phyloP scores from a whole-genome alignment of 1,140 invertebrate genomes.

The Argopecten irradians region DNA sequence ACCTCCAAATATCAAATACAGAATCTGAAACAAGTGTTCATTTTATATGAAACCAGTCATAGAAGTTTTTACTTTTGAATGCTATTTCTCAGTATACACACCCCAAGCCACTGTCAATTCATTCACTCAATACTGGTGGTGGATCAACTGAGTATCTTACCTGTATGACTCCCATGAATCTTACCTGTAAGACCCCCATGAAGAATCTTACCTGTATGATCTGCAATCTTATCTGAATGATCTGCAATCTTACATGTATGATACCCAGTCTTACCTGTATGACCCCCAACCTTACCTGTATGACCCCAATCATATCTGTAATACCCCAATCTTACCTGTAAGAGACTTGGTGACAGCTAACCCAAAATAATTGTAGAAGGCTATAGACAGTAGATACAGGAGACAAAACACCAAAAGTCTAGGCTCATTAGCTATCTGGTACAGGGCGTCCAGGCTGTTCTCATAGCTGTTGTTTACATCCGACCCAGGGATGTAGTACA shows the following conservation, averaged over 20 bases:
- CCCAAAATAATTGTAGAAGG: slow-evolving; percentile 75
- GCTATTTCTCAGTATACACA: too few species aligned
- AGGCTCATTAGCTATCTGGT: slow-evolving; percentile 68
- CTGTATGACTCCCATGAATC: too few species aligned
- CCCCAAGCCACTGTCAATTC: too few species aligned
- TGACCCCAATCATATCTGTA: background rate
- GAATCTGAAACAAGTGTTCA: too few species aligned
- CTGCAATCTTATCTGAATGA: background rate
- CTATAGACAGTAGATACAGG: slow-evolving; percentile 71
- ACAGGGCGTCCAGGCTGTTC: slow-evolving; percentile 73
- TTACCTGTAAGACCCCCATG: too few species aligned
- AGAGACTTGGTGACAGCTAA: slow-evolving; percentile 72
- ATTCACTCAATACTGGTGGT: too few species aligned
- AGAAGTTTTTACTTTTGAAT: too few species aligned
- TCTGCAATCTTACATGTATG: background rate
- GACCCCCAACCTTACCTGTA: too few species aligned
- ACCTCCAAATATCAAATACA: too few species aligned
- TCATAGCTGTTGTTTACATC: slow-evolving; percentile 71
- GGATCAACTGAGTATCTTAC: too few species aligned
- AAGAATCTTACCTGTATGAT: background rate
- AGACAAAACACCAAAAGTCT: slow-evolving; percentile 68
- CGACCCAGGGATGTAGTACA: slow-evolving; percentile 72
- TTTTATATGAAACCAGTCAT: too few species aligned
- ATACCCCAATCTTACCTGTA: slow-evolving; percentile 61
- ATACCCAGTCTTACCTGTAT: too few species aligned